phyloP scores from a whole-genome alignment of 1,140 invertebrate species.

The Dufourea novaeangliae region DNA sequence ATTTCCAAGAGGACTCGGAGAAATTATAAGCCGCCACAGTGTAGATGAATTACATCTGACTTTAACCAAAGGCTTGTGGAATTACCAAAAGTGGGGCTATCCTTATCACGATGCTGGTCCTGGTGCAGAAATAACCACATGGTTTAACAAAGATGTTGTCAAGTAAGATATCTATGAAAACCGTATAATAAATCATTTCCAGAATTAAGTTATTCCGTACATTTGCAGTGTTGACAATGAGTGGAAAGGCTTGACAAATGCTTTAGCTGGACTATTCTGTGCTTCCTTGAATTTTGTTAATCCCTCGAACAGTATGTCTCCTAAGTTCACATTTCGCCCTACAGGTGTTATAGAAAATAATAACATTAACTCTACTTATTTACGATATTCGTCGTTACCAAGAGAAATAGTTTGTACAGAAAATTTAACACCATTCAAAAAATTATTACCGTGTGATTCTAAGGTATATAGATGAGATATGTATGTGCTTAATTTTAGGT shows the following conservation, averaged over 20 bases:
- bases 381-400: constrained; percentile 94
- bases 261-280: constrained; percentile 96
- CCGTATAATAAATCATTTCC: not conserved
- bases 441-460: constrained; percentile 95
- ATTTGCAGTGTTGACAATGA: constrained; percentile 86
- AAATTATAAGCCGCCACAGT: constrained; percentile 92
- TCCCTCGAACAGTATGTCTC: constrained; percentile 91
- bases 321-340: constrained; percentile 91
- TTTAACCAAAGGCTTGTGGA: constrained; percentile 96
- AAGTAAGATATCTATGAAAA: constrained; percentile 65
- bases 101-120: constrained; percentile 92
- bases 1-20: constrained; percentile 94
- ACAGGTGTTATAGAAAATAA: constrained; percentile 84
- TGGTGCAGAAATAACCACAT: constrained; percentile 95
- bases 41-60: constrained; percentile 95
- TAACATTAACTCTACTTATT: constrained; percentile 82
- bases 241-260: constrained; percentile 94
- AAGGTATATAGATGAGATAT: constrained; percentile 80
- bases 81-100: constrained; percentile 96
- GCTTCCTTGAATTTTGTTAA: constrained; percentile 98
- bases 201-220: not conserved
- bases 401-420: constrained; percentile 98
- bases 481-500: not conserved
- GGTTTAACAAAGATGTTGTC: constrained; percentile 87
- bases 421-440: constrained; percentile 99